Evolutionary conservation across 2,113 vertebrate species (phyloP).

Genomic region (Caranx melampygus): DNA sequence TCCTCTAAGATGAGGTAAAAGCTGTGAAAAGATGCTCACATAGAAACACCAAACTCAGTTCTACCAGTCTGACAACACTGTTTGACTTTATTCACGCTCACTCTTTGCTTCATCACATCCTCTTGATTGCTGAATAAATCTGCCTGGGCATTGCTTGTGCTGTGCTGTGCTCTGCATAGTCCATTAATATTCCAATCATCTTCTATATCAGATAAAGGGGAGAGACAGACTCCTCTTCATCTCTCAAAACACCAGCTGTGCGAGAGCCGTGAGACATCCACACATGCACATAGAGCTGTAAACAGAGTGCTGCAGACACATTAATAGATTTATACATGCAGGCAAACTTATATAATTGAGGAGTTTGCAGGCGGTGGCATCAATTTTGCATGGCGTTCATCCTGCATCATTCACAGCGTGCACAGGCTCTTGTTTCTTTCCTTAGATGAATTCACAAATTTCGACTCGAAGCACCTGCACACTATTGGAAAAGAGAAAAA

Average conservation of each 20-base stretch:
- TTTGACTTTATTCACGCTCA: conserved; percentile 53
- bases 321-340: conserved; percentile 63
- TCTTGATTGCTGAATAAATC: conserved; percentile 68
- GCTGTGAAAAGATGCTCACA: conserved; percentile 12
- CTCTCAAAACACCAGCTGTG: conserved; percentile 80
- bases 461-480: conserved; percentile 41
- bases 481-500: conserved; percentile 19
- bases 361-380: conserved; percentile 68
- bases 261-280: conserved; percentile 69
- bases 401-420: conserved; percentile 71
- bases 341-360: conserved; percentile 77
- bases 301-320: conserved; percentile 68
- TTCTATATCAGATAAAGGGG: conserved; percentile 71
- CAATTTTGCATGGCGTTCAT: conserved; percentile 71
- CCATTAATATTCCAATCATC: conserved; percentile 81
- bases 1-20: conserved; percentile 16
- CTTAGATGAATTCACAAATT: conserved; percentile 36
- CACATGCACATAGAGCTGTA: conserved; percentile 65
- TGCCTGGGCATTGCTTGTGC: conserved; percentile 56
- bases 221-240: conserved; percentile 79
- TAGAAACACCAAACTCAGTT: conserved; percentile 31
- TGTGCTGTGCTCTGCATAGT: conserved; percentile 52
- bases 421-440: conserved; percentile 47
- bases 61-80: conserved; percentile 37
- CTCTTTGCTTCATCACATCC: conserved; percentile 39